These are phyloP conservation scores for Paracyclopina nana DNA, from an alignment of 1,140 invertebrate species.

Conservation along the genomic window DNA sequence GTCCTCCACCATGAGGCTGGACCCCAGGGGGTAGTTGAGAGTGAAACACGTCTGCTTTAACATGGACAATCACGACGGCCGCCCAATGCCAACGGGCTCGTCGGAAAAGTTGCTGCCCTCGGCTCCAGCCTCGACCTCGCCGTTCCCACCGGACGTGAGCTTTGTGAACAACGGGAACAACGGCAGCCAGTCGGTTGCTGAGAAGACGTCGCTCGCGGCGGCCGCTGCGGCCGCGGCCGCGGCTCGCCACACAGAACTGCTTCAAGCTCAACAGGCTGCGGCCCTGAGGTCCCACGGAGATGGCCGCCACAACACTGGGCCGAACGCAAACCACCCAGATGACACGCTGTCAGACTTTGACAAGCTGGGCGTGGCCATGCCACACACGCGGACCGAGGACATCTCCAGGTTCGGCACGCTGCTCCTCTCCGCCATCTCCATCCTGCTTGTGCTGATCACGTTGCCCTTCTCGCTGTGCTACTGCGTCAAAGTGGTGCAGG, in stretches of 20 bases:
- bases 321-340: background rate
- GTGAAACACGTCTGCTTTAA: no score
- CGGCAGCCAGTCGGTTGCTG: no score
- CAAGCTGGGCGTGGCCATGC: background rate
- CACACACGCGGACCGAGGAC: conserved; percentile 6
- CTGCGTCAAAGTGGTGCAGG: conserved; percentile 30
- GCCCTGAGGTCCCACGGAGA: background rate
- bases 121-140: conserved; percentile 4
- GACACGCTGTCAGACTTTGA: conserved; percentile 6
- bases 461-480: conserved; percentile 16
- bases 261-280: background rate
- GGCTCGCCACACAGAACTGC: no score
- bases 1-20: no score
- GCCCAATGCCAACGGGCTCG: conserved; percentile 6
- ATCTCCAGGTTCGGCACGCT: conserved; percentile 15
- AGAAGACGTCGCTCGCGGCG: background rate
- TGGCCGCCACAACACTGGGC: background rate
- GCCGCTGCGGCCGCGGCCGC: no score
- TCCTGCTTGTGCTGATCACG: conserved; percentile 11
- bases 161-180: no score
- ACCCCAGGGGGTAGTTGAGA: no score
- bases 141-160: conserved; percentile 9
- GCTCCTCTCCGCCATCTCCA: conserved; percentile 13
- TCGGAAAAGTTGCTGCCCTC: conserved; percentile 9
- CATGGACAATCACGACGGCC: background rate